These are phyloP conservation scores for Gryon sp. DNA, from an alignment of 1,140 invertebrate species.

Conservation along the genomic window DNA sequence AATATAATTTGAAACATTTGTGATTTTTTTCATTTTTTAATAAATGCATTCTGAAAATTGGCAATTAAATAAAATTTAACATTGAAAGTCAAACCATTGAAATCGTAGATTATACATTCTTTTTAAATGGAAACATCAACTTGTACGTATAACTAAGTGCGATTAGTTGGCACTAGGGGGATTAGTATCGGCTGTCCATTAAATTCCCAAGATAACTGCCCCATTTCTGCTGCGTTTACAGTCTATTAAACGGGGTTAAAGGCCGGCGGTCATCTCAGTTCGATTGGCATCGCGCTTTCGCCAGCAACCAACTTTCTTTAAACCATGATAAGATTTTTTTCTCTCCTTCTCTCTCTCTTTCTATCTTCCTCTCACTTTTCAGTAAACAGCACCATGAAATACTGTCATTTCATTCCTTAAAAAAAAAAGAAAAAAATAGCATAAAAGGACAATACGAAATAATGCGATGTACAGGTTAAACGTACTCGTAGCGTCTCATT, in stretches of 20 bases:
- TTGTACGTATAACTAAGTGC: conserved; percentile 30
- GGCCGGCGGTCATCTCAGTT: conserved; percentile 58
- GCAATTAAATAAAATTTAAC: no score
- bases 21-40: no score
- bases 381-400: conserved; percentile 37
- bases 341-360: no score
- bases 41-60: no score
- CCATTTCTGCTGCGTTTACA: conserved; percentile 68
- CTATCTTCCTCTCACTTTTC: no score
- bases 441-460: conserved; percentile 36
- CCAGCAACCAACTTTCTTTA: conserved; percentile 11
- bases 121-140: no score
- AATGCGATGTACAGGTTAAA: conserved; percentile 14
- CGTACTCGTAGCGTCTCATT: conserved; percentile 18
- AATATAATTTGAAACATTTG: no score
- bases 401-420: no score
- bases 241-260: conserved; percentile 71
- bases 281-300: conserved; percentile 41
- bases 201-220: conserved; percentile 67
- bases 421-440: no score
- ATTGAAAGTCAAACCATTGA: no score
- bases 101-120: no score
- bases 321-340: conserved; percentile 31
- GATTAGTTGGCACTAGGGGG: conserved; percentile 50
- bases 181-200: conserved; percentile 69